phyloP scores from a whole-genome alignment of 2,797 vertebrate species.

The Urocyon cinereoargenteus region DNA sequence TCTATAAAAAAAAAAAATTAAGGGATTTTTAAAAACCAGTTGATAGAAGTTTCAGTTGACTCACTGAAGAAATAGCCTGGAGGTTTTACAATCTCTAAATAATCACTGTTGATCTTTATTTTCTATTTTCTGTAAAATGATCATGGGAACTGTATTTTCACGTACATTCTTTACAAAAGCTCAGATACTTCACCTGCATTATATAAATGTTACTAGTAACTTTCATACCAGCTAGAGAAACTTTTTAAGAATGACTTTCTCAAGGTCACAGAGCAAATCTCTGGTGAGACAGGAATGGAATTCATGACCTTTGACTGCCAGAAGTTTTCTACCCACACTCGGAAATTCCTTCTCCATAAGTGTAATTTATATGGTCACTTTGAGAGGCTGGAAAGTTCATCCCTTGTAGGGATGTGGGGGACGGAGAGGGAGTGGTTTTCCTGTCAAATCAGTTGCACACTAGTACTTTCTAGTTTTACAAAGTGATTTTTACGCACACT shows the following conservation, averaged over 20 bases:
- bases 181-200: slow-evolving; percentile 11
- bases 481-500: slow-evolving; percentile 5
- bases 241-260: slow-evolving; percentile 71
- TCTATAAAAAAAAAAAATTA: background rate
- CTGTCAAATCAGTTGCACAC: background rate
- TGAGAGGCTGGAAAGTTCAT: slow-evolving; percentile 48
- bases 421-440: background rate
- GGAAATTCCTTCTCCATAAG: slow-evolving; percentile 73
- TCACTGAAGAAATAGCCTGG: slow-evolving; percentile 10
- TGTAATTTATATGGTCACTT: slow-evolving; percentile 61
- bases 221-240: slow-evolving; percentile 20
- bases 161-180: background rate
- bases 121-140: slow-evolving; percentile 34
- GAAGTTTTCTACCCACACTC: slow-evolving; percentile 72
- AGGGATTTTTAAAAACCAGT: slow-evolving; percentile 31
- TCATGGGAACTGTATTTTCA: background rate
- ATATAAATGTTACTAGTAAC: slow-evolving; percentile 14
- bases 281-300: slow-evolving; percentile 71
- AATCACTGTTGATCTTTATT: slow-evolving; percentile 21
- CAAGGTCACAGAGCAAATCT: slow-evolving; percentile 75
- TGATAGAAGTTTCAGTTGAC: slow-evolving; percentile 42
- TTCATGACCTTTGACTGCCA: slow-evolving; percentile 74
- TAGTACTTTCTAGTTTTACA: background rate
- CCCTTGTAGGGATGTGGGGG: background rate
- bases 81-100: slow-evolving; percentile 42